Percentiles rank a stretch among this genome's conserved stretches.
These are phyloP conservation scores for Corythucha ciliata DNA, from an alignment of 2,888 invertebrate genomes.

Conservation along the genomic window DNA sequence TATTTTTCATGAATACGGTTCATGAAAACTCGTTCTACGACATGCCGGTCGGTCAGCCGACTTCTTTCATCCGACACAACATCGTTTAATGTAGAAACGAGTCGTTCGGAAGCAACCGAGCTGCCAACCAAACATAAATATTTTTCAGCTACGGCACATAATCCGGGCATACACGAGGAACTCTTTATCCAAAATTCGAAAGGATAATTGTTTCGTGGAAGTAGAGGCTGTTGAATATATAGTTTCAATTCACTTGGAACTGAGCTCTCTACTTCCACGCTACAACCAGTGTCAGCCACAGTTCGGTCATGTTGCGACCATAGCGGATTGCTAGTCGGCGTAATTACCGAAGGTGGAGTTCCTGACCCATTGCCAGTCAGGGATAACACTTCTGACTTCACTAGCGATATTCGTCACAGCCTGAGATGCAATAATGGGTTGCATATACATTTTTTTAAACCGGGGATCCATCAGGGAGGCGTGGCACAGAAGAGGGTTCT, in stretches of 20 bases:
- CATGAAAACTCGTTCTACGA: too few species aligned
- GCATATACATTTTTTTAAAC: conserved; percentile 10
- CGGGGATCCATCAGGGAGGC: conserved; percentile 7
- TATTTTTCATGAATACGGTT: too few species aligned
- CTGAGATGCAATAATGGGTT: background rate
- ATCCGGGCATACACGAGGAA: background rate
- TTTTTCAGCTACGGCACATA: conserved; percentile 1
- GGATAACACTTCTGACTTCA: background rate
- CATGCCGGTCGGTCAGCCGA: conserved; percentile 7
- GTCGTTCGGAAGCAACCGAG: background rate
- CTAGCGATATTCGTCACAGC: background rate
- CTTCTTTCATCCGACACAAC: conserved; percentile 9
- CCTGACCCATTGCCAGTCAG: too few species aligned
- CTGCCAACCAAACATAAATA: background rate
- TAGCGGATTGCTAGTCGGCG: background rate
- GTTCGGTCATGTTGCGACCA: background rate
- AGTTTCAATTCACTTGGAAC: conserved; percentile 6
- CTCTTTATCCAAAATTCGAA: background rate
- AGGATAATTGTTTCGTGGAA: background rate
- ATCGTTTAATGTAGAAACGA: background rate
- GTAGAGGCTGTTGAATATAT: background rate
- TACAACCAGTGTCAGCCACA: background rate
- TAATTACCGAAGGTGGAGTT: too few species aligned
- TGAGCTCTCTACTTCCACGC: too few species aligned
- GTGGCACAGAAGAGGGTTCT: background rate